Evolutionary conservation across 1,140 invertebrate species (phyloP).

Genomic region (Drosophila varians): DNA sequence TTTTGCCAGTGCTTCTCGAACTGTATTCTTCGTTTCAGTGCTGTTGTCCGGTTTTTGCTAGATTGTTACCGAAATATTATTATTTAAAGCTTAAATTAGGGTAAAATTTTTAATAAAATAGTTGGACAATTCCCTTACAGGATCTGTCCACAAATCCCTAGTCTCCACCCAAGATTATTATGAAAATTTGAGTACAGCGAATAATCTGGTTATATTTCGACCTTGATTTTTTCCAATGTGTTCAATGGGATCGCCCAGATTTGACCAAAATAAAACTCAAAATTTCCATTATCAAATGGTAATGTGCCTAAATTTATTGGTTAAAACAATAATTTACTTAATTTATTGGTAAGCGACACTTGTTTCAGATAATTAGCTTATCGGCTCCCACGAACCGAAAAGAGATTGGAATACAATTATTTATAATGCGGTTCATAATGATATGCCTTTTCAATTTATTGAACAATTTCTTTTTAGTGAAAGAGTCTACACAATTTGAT

Average conservation of each 20-base stretch:
- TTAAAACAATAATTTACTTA: not conserved
- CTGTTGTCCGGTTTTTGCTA: not conserved
- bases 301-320: slow-evolving; percentile 22
- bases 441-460: slow-evolving; percentile 20
- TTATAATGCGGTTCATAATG: slow-evolving; percentile 4
- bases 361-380: slow-evolving; percentile 28
- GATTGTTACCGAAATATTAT: not conserved
- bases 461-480: not conserved
- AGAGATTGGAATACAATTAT: not conserved
- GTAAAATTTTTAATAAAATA: too few species aligned
- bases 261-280: too few species aligned
- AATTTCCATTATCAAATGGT: too few species aligned
- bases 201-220: too few species aligned
- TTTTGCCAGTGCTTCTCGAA: slow-evolving; percentile 12
- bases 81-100: too few species aligned
- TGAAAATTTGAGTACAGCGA: too few species aligned
- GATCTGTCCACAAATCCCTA: too few species aligned
- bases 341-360: slow-evolving; percentile 7
- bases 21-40: slow-evolving; percentile 19
- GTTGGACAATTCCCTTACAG: too few species aligned
- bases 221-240: too few species aligned
- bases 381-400: slow-evolving; percentile 2
- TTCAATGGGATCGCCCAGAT: too few species aligned
- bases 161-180: too few species aligned
- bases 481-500: slow-evolving; percentile 48